Evolutionary conservation across 1,140 invertebrate species (phyloP).

Genomic region (Amphibalanus amphitrite): DNA sequence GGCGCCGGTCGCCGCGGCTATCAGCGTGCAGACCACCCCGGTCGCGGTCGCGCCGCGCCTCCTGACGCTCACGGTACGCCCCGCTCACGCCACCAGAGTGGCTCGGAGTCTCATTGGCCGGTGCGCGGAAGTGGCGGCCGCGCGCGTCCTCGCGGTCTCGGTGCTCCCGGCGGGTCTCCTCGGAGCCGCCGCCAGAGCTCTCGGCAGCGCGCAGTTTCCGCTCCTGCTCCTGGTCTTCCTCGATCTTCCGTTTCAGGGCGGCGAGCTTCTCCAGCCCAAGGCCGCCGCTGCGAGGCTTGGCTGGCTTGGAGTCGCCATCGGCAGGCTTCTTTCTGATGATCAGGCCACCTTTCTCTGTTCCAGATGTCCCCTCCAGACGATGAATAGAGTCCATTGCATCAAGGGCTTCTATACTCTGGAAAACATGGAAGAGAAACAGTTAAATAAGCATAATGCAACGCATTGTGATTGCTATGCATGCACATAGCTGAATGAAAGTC

Average conservation of each 20-base stretch:
- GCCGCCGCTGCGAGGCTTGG: conserved; percentile 44
- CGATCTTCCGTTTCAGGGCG: conserved; percentile 21
- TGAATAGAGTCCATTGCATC: conserved; percentile 34
- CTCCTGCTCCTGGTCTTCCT: conserved; percentile 11
- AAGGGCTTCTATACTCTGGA: no score
- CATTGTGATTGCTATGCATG: no score
- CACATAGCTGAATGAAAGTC: no score
- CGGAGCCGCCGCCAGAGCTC: neutral
- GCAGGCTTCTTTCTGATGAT: conserved; percentile 50
- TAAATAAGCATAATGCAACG: no score
- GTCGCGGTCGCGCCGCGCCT: conserved; percentile 10
- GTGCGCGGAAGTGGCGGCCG: conserved; percentile 30
- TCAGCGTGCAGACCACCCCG: conserved; percentile 8
- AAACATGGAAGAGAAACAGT: no score
- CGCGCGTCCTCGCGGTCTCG: conserved; percentile 3
- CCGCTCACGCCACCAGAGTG: conserved; percentile 64
- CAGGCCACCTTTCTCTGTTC: conserved; percentile 52
- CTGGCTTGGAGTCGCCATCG: conserved; percentile 52
- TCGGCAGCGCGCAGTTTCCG: neutral
- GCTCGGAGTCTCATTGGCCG: conserved; percentile 74
- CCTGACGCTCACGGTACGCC: conserved; percentile 27
- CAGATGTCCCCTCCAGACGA: conserved; percentile 60
- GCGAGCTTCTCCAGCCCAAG: conserved; percentile 78
- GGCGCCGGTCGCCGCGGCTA: conserved; percentile 21
- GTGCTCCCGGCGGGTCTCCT: neutral